Conservation (phyloP, 2,113 vertebrate genomes). For the Ardeotis arabs region DNA sequence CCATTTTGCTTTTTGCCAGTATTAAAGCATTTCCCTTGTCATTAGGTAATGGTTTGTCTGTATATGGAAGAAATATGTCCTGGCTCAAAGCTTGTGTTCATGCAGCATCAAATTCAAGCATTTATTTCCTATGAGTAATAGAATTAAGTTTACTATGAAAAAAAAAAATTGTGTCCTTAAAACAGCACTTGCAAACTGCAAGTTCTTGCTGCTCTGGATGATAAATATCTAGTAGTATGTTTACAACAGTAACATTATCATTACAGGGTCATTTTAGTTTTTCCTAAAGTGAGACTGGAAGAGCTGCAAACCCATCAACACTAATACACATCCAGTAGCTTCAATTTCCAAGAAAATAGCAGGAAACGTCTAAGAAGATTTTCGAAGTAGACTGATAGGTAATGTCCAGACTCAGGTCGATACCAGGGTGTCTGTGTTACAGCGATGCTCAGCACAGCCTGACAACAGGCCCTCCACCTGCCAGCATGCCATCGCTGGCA, state of each 20-base stretch:
- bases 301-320: not conserved
- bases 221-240: not conserved
- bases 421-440: not conserved
- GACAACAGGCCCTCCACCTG: not conserved
- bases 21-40: not conserved
- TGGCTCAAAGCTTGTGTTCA: not conserved
- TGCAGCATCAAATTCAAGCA: not conserved
- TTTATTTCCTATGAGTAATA: not conserved
- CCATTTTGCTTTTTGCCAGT: not conserved
- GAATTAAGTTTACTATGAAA: not conserved
- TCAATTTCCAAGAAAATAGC: not conserved
- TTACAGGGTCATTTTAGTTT: not conserved
- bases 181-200: not conserved
- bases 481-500: too few relatives aligned
- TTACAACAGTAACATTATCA: not conserved
- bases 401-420: too few relatives aligned
- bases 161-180: not conserved
- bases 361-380: not conserved
- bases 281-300: not conserved
- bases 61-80: not conserved
- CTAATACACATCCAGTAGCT: not conserved
- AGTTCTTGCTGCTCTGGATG: not conserved
- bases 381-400: not conserved
- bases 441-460: not conserved
- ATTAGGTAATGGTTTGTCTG: not conserved